Evolutionary conservation across 1,140 invertebrate genomes (phyloP).

Genomic region (Eciton burchellii): DNA sequence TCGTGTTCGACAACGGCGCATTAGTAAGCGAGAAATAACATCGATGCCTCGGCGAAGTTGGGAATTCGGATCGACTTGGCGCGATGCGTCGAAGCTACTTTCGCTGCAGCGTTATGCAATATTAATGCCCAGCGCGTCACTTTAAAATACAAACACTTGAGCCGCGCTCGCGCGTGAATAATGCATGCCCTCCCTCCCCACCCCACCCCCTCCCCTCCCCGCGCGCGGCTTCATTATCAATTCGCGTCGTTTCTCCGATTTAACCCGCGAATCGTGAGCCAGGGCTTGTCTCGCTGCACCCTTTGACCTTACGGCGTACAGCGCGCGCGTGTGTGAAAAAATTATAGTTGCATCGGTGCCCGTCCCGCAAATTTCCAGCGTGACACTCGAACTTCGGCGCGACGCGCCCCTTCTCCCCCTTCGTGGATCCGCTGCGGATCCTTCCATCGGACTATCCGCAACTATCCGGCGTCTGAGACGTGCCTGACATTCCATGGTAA

Average conservation of each 20-base stretch:
- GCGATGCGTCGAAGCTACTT: conserved; percentile 61
- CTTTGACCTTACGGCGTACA: background rate
- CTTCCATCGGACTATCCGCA: conserved; percentile 40
- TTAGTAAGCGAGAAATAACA: conserved; percentile 67
- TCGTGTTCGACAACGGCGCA: conserved; percentile 25
- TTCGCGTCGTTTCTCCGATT: conserved; percentile 41
- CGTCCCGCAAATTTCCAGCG: conserved; percentile 47
- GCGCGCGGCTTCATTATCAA: conserved; percentile 31
- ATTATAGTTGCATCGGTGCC: conserved; percentile 19
- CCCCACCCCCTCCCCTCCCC: no score
- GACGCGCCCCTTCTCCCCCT: no score
- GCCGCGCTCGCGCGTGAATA: conserved; percentile 57
- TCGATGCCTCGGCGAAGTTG: conserved; percentile 60
- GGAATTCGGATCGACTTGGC: conserved; percentile 60
- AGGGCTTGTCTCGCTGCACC: background rate
- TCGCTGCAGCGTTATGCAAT: conserved; percentile 60
- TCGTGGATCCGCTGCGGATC: conserved; percentile 38
- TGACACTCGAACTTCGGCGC: conserved; percentile 37
- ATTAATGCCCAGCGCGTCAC: conserved; percentile 68
- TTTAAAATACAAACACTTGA: conserved; percentile 74
- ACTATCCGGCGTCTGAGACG: conserved; percentile 41
- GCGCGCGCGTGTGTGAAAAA: conserved; percentile 31
- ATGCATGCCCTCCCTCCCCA: conserved; percentile 63
- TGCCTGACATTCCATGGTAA: conserved; percentile 50
- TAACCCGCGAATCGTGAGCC: conserved; percentile 42